Conservation (phyloP, 2,113 vertebrate genomes). For the Sardina pilchardus region DNA sequence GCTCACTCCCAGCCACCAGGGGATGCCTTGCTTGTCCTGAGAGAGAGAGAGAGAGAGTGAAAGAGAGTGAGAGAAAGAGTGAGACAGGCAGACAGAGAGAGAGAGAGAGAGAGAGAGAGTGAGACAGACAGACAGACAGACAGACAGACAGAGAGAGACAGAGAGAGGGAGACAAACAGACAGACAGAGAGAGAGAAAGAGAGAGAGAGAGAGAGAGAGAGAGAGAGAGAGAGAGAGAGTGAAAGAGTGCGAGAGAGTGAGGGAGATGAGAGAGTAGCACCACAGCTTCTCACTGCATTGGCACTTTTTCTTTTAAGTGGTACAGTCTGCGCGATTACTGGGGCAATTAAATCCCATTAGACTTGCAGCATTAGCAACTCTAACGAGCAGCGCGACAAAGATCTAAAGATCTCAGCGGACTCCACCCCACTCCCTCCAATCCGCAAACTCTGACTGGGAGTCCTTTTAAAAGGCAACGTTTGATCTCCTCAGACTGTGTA, state of each 20-base stretch:
- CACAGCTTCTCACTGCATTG: background rate
- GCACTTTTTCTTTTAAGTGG: conserved; percentile 42
- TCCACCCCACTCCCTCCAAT: conserved; percentile 17
- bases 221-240: conserved; percentile 55
- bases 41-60: conserved; percentile 45
- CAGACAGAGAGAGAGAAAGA: conserved; percentile 53
- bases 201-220: conserved; percentile 58
- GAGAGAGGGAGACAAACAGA: conserved; percentile 43
- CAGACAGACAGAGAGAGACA: conserved; percentile 57
- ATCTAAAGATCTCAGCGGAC: conserved; percentile 55
- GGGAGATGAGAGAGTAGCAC: background rate
- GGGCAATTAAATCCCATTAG: conserved; percentile 57
- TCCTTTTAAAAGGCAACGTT: conserved; percentile 46
- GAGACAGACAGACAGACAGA: too few relatives aligned
- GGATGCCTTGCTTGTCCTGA: conserved; percentile 97
- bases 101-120: conserved; percentile 55
- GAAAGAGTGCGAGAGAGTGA: conserved; percentile 53
- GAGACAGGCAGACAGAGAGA: conserved; percentile 58
- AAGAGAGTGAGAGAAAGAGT: conserved; percentile 53
- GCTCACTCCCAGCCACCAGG: conserved; percentile 98
- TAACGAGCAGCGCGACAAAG: conserved; percentile 31
- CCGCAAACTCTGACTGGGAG: conserved; percentile 34
- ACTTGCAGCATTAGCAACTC: conserved; percentile 47
- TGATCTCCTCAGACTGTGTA: conserved; percentile 57
- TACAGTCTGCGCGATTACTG: conserved; percentile 42